phyloP scores from a whole-genome alignment of 2,113 vertebrate species.

The Propithecus coquereli region DNA sequence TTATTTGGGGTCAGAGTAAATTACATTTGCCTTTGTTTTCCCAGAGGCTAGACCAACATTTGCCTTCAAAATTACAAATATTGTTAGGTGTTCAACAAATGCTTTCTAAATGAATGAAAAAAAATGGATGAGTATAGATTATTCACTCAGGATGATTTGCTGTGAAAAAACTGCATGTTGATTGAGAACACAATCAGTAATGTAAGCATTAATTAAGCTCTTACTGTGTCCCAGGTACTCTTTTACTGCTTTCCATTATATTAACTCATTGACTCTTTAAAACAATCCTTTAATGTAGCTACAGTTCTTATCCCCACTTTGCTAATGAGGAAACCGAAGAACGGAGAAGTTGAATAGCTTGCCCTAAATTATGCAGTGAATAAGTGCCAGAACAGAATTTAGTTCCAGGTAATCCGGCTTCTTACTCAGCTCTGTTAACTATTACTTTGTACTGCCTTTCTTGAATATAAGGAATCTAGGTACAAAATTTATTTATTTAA shows the following conservation, averaged over 20 bases:
- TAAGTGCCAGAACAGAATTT: neutral
- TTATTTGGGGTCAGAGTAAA: neutral
- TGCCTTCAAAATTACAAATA: conserved; percentile 2
- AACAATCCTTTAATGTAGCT: neutral
- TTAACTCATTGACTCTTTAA: neutral
- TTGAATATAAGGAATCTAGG: neutral
- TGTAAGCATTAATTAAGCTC: neutral
- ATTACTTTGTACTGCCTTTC: neutral
- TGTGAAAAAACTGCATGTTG: neutral
- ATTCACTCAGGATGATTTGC: neutral
- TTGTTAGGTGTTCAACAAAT: neutral
- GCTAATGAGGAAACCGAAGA: conserved; percentile 21
- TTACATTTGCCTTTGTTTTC: neutral
- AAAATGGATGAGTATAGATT: neutral
- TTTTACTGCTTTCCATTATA: neutral
- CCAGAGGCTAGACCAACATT: neutral
- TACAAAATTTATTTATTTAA: neutral
- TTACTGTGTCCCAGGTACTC: neutral
- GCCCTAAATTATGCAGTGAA: neutral
- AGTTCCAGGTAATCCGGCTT: neutral
- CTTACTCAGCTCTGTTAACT: neutral
- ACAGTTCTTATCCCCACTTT: neutral
- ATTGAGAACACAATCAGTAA: neutral
- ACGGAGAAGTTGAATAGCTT: neutral
- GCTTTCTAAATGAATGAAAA: neutral